Evolutionary conservation across 2,888 invertebrate genomes (phyloP), one percentile per base, ranked within the genome.

Genomic region (Agrypnus murinus): DNA sequence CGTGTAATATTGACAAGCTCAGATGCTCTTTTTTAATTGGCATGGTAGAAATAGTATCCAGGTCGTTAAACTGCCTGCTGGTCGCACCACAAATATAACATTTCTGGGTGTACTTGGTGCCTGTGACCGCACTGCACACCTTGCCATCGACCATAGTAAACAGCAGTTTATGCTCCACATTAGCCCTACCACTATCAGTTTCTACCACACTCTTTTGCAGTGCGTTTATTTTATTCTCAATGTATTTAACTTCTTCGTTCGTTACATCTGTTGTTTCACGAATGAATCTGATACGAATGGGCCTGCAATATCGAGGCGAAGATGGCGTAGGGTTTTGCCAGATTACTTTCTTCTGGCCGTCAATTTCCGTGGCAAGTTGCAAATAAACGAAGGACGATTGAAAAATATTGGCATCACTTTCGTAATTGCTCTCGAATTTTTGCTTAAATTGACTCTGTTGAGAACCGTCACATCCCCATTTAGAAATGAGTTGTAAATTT

Each of bases 111-210:
- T 79, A 82, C 45, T 65, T 68, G 10, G 80, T 82, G 32, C 78
- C 72, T 15, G 80, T 79, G 4, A 77, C 78, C 45, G 81, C 81
- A 76, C 83, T 82, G 60, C 78, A 81, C 0, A 82, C 79, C 69
- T 83, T 83, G 5, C 74, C 81, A 65, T 81, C 81, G 10, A 82
- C 74, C 80, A 81, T 81, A 10, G 80, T 80, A 6, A 78, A 65
- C 34, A 75, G 17, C 64, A 80, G 55, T 6, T 57, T 65, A 59
- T 78, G 76, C 45, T 72, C 75, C 58, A 79, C 69, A 46, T 65
- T 55, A 15, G 6, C 15, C 2, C 1, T 14, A 7, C 45, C 17
- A 15, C 17, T 45, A 17, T 5, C 6, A 1, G 2, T 45, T 15
- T 15, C 1, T 45, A 45, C 7, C 15, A 8, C 7, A 45, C 6